Base-by-base conservation (phyloP, 2,113 vertebrate species). In the Hippocampus zosterae region DNA sequence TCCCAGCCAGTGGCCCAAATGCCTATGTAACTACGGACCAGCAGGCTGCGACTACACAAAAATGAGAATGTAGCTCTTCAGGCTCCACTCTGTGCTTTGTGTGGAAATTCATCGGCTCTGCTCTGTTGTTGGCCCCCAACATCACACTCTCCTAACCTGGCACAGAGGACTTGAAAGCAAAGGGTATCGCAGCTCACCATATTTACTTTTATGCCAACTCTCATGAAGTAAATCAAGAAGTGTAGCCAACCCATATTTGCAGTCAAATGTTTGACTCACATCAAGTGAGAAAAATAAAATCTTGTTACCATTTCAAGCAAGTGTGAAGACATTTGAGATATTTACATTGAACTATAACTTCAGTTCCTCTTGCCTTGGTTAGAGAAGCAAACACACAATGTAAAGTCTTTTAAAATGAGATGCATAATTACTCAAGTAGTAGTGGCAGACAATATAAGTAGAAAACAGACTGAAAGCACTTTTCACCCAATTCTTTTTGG, bases 1-100 rank as follows among this genome's bases (percentile, higher is more conserved):
- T 84, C 77, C 68, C 81, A 84, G 85, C 86, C 88, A 76, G 81
- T 80, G 82, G 71, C 67, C 76, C 82, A 84, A 74, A 84, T 77
- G 82, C 86, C 71, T 77, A 70, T 79, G 86, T 88, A 89, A 87
- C 85, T 90, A 71, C 86, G 84, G 87, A 86, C 84, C 86, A 91
- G 91, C 88, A 86, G 89, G 85, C 86, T 88, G 90, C 76, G 66
- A 92, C 90, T 84, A 64, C 79, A 77, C 75, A 81, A 85, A 85
- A 89, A 91, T 84, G 70, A 90, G 88, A 88, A 83, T 85, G 72
- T 67, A 59, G 75, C 84, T 71, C 81, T 69, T 81, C 67, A 61
- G 84, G 91, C 87, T 89, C 74, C 79, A 68, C 83, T 88, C 76
- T 69, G 84, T 8, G 87, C 87, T 86, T 82, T 41, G 84, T 61